Evolutionary conservation across 2,797 vertebrate species (phyloP).

Genomic region (Poecilia picta): DNA sequence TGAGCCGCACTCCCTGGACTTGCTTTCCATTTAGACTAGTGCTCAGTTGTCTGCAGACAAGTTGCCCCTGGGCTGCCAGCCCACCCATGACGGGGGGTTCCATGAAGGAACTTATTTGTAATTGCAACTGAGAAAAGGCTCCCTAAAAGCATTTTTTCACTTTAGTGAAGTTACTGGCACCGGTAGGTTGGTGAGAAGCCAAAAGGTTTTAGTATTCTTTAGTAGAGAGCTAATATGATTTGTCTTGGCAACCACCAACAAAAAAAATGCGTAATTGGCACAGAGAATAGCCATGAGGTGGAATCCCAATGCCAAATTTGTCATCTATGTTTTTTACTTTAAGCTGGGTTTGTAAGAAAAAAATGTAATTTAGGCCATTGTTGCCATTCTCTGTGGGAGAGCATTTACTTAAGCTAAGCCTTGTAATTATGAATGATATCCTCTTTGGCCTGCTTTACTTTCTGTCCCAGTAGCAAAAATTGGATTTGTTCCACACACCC

Average conservation of each 20-base stretch:
- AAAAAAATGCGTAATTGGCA: slow-evolving; percentile 78
- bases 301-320: slow-evolving; percentile 80
- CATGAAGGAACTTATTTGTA: slow-evolving; percentile 84
- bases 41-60: slow-evolving; percentile 84
- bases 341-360: slow-evolving; percentile 71
- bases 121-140: slow-evolving; percentile 80
- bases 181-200: slow-evolving; percentile 64
- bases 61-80: slow-evolving; percentile 77
- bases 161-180: slow-evolving; percentile 82
- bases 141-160: slow-evolving; percentile 78
- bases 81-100: slow-evolving; percentile 81
- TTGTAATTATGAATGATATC: slow-evolving; percentile 82
- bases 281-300: slow-evolving; percentile 69
- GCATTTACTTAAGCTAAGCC: slow-evolving; percentile 75
- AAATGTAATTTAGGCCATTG: slow-evolving; percentile 83
- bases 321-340: slow-evolving; percentile 78
- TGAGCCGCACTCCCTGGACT: slow-evolving; percentile 81
- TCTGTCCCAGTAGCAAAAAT: slow-evolving; percentile 71
- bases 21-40: slow-evolving; percentile 82
- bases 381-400: slow-evolving; percentile 74
- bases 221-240: slow-evolving; percentile 84
- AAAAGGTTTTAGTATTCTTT: slow-evolving; percentile 82
- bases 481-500: slow-evolving; percentile 77
- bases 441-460: slow-evolving; percentile 79
- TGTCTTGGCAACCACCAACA: slow-evolving; percentile 80